These are phyloP conservation scores for Ailurus styani DNA, from an alignment of 2,113 vertebrate species.

Conservation along the genomic window DNA sequence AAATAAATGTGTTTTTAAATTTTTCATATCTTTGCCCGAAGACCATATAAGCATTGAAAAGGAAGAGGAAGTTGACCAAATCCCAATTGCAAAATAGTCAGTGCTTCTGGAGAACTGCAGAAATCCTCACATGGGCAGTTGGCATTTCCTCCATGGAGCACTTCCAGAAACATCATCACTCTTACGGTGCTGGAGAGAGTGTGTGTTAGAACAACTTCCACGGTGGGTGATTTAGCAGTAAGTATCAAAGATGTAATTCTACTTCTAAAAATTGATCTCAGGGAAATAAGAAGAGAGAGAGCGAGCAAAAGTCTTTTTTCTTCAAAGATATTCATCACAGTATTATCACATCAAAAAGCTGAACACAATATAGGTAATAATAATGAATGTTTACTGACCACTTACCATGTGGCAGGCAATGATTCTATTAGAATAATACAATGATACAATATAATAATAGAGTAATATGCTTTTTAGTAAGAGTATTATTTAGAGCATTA, in stretches of 20 bases:
- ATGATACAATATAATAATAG: background rate
- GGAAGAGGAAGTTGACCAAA: background rate
- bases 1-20: background rate
- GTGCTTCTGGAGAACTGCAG: background rate
- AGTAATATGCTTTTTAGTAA: background rate
- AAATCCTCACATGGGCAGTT: background rate
- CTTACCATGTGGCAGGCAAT: background rate
- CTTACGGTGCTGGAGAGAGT: background rate
- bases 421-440: background rate
- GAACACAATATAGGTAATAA: background rate
- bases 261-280: background rate
- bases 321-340: background rate
- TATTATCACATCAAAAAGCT: background rate
- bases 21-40: background rate
- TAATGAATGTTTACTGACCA: background rate
- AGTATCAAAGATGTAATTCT: background rate
- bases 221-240: background rate
- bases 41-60: background rate
- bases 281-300: background rate
- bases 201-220: accelerated
- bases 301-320: background rate
- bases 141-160: background rate
- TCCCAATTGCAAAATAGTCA: background rate
- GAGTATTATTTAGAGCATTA: background rate
- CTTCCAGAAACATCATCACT: background rate